Conservation (phyloP, 2,113 vertebrate genomes). For the Trichechus manatus region DNA sequence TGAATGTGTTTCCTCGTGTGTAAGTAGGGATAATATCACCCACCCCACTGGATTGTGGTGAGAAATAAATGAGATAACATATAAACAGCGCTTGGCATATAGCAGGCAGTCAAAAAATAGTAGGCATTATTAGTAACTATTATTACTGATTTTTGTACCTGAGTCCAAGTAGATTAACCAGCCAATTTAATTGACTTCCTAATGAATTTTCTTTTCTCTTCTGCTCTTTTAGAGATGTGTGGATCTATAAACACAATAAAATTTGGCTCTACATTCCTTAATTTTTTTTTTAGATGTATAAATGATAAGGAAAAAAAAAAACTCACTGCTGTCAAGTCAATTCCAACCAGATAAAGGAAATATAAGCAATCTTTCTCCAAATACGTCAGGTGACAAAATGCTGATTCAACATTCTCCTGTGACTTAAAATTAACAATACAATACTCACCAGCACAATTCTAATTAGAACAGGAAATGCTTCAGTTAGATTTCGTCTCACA, state of each 20-base stretch:
- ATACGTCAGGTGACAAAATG: not conserved
- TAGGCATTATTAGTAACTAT: conserved; percentile 11
- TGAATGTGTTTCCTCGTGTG: not conserved
- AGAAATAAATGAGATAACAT: conserved; percentile 36
- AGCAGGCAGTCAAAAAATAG: not conserved
- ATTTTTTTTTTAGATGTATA: conserved; percentile 4
- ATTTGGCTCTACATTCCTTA: not conserved
- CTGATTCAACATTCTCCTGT: conserved; percentile 12
- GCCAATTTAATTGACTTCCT: conserved; percentile 29
- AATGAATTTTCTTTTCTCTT: conserved; percentile 46
- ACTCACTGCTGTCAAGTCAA: too few species aligned
- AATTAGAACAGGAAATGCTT: conserved; percentile 54
- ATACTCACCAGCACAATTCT: not conserved
- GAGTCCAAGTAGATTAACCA: conserved; percentile 22
- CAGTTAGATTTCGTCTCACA: not conserved
- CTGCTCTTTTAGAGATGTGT: not conserved
- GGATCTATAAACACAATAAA: conserved; percentile 43
- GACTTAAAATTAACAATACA: conserved; percentile 41
- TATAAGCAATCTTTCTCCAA: not conserved
- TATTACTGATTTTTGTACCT: not conserved
- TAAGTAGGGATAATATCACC: not conserved
- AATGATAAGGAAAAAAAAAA: not conserved
- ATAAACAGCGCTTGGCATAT: not conserved
- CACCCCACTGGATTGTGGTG: not conserved
- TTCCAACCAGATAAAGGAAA: not conserved